phyloP scores from a whole-genome alignment of 2,888 invertebrate species.

The Kryphioiulus occultus region DNA sequence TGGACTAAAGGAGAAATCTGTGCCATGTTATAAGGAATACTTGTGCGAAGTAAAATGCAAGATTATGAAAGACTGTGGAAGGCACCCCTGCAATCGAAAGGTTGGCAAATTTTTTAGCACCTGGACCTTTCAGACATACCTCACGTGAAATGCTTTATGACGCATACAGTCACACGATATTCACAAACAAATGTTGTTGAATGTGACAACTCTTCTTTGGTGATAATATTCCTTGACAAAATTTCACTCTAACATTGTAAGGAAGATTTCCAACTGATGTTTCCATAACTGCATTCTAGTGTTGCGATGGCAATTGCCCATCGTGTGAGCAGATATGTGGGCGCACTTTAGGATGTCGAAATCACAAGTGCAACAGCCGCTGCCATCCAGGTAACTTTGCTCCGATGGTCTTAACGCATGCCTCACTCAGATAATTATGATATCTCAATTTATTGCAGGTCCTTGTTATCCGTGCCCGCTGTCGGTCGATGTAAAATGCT shows the following conservation, averaged over 20 bases:
- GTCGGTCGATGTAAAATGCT: constrained; percentile 75
- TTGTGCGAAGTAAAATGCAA: constrained; percentile 90
- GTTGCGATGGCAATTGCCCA: constrained; percentile 84
- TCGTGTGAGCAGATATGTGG: constrained; percentile 86
- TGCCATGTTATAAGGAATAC: constrained; percentile 85
- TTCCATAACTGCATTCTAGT: constrained; percentile 65
- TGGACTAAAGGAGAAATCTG: constrained; percentile 76
- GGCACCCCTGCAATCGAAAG: constrained; percentile 87
- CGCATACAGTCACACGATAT: no score
- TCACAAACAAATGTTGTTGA: no score
- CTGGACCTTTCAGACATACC: no score
- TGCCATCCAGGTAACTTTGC: constrained; percentile 72
- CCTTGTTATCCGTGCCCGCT: constrained; percentile 83
- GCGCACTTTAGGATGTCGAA: constrained; percentile 80
- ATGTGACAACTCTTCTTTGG: no score
- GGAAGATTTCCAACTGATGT: background rate
- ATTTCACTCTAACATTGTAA: background rate
- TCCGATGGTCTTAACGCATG: background rate
- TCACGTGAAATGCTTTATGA: no score
- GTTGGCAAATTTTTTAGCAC: constrained; percentile 62
- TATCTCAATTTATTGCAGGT: constrained; percentile 61
- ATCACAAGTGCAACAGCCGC: constrained; percentile 82
- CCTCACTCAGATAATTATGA: background rate
- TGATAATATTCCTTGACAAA: background rate
- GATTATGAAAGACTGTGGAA: constrained; percentile 79